Conservation (phyloP, 2,113 vertebrate genomes). For the Caloenas nicobarica region DNA sequence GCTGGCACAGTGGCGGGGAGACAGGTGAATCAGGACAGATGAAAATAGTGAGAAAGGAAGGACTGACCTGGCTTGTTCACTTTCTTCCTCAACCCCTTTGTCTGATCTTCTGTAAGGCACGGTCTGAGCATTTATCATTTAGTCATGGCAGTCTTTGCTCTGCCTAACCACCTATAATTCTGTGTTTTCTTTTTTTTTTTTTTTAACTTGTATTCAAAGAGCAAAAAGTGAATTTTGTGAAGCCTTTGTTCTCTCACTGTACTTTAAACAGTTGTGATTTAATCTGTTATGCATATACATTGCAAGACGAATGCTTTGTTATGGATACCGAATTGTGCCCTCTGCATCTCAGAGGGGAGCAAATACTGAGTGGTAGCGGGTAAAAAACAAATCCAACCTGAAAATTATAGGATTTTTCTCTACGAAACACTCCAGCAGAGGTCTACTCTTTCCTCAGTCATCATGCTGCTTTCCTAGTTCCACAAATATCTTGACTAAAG, state of each 20-base stretch:
- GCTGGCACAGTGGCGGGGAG: not conserved
- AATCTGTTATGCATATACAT: not conserved
- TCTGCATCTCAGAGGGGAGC: not conserved
- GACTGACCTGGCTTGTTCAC: fast-evolving
- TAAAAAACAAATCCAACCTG: not conserved
- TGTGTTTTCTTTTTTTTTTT: not conserved
- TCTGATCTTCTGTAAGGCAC: not conserved
- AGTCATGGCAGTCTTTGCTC: not conserved
- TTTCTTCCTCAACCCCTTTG: not conserved
- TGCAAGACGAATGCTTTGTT: not conserved
- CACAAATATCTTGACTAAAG: not conserved
- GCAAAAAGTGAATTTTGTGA: not conserved
- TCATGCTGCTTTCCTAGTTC: not conserved
- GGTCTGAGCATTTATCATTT: not conserved
- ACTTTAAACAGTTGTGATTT: not conserved
- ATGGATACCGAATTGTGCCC: not conserved
- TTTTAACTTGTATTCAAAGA: not conserved
- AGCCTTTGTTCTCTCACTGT: not conserved
- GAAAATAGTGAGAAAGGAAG: not conserved
- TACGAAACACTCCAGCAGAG: not conserved
- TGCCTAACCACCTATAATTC: not conserved
- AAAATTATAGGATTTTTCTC: not conserved
- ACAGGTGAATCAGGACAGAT: not conserved
- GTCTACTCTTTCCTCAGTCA: not conserved
- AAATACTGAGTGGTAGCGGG: not conserved